Base-by-base conservation (phyloP, 2,797 vertebrate genomes). In the Tokudaia muenninki region DNA sequence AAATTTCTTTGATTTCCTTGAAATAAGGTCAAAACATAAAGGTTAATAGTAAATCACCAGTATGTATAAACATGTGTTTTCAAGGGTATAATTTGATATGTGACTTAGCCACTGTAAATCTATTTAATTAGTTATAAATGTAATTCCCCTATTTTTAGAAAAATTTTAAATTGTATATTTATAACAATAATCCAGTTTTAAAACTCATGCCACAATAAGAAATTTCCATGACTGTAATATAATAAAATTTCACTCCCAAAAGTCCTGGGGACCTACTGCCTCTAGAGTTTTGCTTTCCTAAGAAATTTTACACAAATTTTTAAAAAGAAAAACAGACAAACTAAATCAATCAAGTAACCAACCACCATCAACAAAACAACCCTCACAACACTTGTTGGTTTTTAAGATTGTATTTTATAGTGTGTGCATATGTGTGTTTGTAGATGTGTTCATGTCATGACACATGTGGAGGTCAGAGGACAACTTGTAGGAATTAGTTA, bases 1-100 rank as follows among this genome's bases (percentile, higher is more conserved):
- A 75, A 79, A 96, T 97, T 55, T 96, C 96, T 98, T 95, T 89
- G 87, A 79, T 61, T 95, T 75, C n/a, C 55, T 92, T 98, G 78
- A 96, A 91, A 81, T 97, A 97, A 94, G 88, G 47, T 96, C 91
- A 94, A 78, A 97, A 74, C 50, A 91, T 93, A 79, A 81, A 96
- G 12, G 24, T 89, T 79, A 31, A 70, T 79, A 80, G 26, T 70
- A 91, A 94, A 94, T 52, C 26, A 24, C 26, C 57, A 94, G 50
- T 75, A 78, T 81, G 41, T 78, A 34, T 50, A 86, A 26, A 11
- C 65, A 44, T 34, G 37, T 50, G 37, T 21, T 81, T 92, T 57
- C 16, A 89, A 47, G 84, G 21, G 6, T 72, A n/a, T 91, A 91
- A 63, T 95, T 82, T 78, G 31, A 57, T 90, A 87, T 79, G 34